A percentile compares a stretch with the other conserved stretches of the same genome.
These are phyloP conservation scores for Patella depressa DNA, from an alignment of 2,888 invertebrate species.

Conservation along the genomic window DNA sequence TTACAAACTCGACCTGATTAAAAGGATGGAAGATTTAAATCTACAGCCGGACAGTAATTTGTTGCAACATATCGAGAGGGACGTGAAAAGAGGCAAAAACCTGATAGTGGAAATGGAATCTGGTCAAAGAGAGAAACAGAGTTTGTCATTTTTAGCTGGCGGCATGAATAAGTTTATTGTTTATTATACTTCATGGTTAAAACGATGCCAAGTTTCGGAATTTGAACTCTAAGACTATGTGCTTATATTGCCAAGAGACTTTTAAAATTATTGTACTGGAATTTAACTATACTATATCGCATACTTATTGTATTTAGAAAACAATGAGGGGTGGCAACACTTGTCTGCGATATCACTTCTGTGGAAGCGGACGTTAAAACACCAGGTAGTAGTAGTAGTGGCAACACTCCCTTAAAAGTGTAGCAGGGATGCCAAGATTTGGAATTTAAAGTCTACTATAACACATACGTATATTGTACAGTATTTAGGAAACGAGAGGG, in stretches of 20 bases:
- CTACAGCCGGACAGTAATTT: conserved; percentile 78
- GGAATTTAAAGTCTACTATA: no score
- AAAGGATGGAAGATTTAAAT: conserved; percentile 77
- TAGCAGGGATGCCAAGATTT: no score
- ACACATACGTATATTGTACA: no score
- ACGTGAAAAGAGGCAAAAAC: conserved; percentile 75
- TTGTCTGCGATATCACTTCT: no score
- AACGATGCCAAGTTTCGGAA: neutral
- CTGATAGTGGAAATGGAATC: conserved; percentile 72
- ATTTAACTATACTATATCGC: neutral
- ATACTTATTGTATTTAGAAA: no score
- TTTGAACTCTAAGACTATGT: neutral
- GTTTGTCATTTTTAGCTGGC: no score
- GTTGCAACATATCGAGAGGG: conserved; percentile 77
- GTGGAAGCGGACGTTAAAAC: no score
- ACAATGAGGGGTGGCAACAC: no score
- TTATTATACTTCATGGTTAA: neutral
- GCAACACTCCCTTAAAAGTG: no score
- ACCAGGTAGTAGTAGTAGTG: no score
- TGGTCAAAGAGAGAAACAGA: no score
- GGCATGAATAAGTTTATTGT: neutral
- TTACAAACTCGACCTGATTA: conserved; percentile 81
- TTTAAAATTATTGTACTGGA: neutral
- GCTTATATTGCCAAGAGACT: neutral
- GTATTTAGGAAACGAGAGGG: no score